Percentiles rank a stretch among this genome's conserved stretches.
These are phyloP conservation scores for Junco hyemalis DNA, from an alignment of 2,113 vertebrate genomes.

Conservation along the genomic window DNA sequence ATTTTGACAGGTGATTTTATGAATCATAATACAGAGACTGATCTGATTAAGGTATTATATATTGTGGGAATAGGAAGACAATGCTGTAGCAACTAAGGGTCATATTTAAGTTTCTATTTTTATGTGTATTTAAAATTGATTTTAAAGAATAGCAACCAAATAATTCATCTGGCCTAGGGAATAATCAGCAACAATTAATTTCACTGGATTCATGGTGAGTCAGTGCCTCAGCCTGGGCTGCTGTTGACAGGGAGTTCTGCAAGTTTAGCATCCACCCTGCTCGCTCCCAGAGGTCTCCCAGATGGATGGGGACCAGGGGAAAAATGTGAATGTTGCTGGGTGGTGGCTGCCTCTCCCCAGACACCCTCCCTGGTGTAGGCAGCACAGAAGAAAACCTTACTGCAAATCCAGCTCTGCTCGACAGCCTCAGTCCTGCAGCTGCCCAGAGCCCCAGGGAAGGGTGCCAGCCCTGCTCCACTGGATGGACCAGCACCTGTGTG, in stretches of 20 bases:
- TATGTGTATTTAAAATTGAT: neutral
- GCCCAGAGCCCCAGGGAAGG: neutral
- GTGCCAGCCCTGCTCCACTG: neutral
- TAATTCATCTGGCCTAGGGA: neutral
- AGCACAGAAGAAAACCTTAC: neutral
- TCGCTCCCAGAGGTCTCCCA: neutral
- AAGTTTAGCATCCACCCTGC: neutral
- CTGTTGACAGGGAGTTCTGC: neutral
- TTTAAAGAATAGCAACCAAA: neutral
- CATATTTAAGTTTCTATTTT: neutral
- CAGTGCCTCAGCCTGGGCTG: neutral
- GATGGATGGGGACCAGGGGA: neutral
- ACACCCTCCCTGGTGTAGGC: neutral
- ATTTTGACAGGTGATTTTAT: neutral
- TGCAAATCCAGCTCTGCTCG: neutral
- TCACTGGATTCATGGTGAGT: neutral
- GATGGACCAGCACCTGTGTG: accelerated
- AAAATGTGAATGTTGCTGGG: neutral
- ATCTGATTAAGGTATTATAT: neutral
- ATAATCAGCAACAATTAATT: neutral
- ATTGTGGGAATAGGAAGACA: neutral
- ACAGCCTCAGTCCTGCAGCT: neutral
- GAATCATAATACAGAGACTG: neutral
- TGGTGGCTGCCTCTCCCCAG: neutral
- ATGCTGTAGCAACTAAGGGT: neutral